Evolutionary conservation across 2,797 vertebrate species (phyloP).

Genomic region (Pelodytes ibericus): DNA sequence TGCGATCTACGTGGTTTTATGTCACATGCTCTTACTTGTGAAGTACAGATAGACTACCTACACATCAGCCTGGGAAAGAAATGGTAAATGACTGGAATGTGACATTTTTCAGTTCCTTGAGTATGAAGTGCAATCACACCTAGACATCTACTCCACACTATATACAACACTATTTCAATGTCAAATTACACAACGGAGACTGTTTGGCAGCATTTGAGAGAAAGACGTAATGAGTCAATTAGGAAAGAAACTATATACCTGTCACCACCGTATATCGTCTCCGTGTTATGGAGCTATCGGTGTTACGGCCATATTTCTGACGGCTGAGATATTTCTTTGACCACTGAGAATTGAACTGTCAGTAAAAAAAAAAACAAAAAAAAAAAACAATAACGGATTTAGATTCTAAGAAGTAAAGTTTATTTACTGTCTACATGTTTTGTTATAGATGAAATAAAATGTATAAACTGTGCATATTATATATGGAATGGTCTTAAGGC

Average conservation of each 20-base stretch:
- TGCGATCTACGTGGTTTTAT: slow-evolving; percentile 10
- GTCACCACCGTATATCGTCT: slow-evolving; percentile 40
- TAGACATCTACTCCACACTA: slow-evolving; percentile 24
- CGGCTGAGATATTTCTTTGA: background rate
- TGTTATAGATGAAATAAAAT: background rate
- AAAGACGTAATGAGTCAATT: slow-evolving; percentile 37
- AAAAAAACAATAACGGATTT: background rate
- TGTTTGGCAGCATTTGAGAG: slow-evolving; percentile 12
- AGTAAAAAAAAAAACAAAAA: slow-evolving; percentile 11
- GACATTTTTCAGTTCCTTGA: slow-evolving; percentile 39
- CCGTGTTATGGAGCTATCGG: slow-evolving; percentile 18
- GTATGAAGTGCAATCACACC: slow-evolving; percentile 41
- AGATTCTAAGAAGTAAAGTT: background rate
- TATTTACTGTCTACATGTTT: background rate
- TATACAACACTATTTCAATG: slow-evolving; percentile 28
- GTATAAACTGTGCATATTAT: background rate
- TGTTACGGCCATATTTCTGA: background rate
- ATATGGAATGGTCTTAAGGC: no score
- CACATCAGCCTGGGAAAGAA: slow-evolving; percentile 27
- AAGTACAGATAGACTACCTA: slow-evolving; percentile 25
- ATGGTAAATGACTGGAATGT: slow-evolving; percentile 39
- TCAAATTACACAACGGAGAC: slow-evolving; percentile 43
- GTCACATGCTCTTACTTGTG: slow-evolving; percentile 26
- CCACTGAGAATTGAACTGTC: slow-evolving; percentile 11
- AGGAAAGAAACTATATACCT: slow-evolving; percentile 24